These are phyloP conservation scores for Chrysolina americana DNA, from an alignment of 2,888 invertebrate species.

Conservation along the genomic window DNA sequence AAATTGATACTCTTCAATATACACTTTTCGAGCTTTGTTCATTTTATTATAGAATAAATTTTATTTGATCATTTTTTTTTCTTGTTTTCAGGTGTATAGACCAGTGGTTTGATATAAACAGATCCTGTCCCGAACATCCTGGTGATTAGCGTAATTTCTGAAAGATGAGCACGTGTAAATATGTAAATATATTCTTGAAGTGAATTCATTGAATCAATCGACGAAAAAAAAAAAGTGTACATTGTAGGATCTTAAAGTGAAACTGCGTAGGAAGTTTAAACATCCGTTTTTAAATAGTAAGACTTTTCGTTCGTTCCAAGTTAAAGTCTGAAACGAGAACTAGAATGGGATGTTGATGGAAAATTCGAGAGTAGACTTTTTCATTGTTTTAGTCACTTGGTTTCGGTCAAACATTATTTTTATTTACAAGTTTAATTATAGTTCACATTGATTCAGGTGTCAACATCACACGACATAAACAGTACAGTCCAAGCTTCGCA, in stretches of 20 bases:
- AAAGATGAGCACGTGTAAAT: constrained; percentile 56
- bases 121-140: constrained; percentile 99
- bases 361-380: background rate
- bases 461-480: background rate
- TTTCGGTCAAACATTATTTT: background rate
- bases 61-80: constrained; percentile 51
- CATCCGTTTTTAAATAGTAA: constrained; percentile 17
- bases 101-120: constrained; percentile 99
- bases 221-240: constrained; percentile 16
- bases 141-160: constrained; percentile 80
- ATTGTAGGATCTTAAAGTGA: constrained; percentile 24
- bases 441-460: background rate
- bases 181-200: constrained; percentile 60
- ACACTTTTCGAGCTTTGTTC: too few species aligned
- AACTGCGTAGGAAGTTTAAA: constrained; percentile 13
- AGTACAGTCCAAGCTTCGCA: background rate
- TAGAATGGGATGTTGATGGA: background rate
- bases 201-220: constrained; percentile 58
- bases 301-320: constrained; percentile 3
- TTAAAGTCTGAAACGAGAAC: constrained; percentile 25
- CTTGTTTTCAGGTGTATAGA: constrained; percentile 91
- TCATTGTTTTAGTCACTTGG: too few species aligned
- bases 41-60: too few species aligned
- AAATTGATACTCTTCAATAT: too few species aligned
- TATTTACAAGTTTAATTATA: background rate